These are phyloP conservation scores for Tadarida brasiliensis DNA, from an alignment of 2,797 vertebrate species.

Conservation along the genomic window DNA sequence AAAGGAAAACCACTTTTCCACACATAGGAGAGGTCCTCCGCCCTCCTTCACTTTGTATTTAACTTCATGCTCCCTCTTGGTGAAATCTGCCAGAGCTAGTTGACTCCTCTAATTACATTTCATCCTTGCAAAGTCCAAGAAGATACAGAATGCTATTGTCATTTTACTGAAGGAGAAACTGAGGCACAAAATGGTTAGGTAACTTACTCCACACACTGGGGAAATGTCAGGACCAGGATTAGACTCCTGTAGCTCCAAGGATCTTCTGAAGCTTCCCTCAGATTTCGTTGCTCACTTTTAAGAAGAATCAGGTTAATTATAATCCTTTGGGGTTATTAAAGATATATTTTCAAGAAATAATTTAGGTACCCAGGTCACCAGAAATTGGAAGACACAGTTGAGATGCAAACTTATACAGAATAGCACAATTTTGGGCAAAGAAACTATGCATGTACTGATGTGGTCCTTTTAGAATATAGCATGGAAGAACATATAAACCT, in stretches of 20 bases:
- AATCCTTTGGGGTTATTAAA: background rate
- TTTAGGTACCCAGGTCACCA: background rate
- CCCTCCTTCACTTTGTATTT: background rate
- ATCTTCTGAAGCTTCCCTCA: background rate
- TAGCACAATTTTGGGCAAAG: background rate
- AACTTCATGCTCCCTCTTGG: rapidly evolving
- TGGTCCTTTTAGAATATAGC: background rate
- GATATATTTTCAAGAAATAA: background rate
- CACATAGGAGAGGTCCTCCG: rapidly evolving
- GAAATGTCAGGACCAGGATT: background rate
- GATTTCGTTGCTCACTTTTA: background rate
- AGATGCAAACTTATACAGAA: background rate
- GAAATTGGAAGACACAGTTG: background rate
- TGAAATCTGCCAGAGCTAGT: background rate
- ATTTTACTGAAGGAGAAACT: background rate
- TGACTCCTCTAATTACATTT: background rate
- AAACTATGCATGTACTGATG: too few species aligned
- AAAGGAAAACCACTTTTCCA: background rate
- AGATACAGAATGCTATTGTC: background rate
- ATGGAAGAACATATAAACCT: background rate
- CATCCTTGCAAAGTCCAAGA: background rate
- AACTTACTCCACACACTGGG: background rate
- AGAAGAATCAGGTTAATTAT: background rate
- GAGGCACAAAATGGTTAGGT: background rate
- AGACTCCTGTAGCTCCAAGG: background rate